phyloP scores from a whole-genome alignment of 2,797 vertebrate genomes.

The Geotrypetes seraphini region DNA sequence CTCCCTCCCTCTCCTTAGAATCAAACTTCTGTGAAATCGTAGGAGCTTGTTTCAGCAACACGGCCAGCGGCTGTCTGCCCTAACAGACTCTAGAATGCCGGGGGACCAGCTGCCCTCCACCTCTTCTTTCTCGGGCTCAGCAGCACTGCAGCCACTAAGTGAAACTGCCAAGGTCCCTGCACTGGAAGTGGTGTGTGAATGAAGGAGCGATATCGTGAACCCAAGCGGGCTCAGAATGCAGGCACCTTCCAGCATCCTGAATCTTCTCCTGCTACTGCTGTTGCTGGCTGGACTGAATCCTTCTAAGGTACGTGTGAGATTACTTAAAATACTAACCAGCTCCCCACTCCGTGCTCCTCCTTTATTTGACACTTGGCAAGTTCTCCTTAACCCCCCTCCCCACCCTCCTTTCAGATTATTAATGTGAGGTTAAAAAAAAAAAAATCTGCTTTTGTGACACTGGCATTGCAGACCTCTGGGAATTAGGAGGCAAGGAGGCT shows the following conservation, averaged over 20 bases:
- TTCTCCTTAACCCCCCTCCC: no score
- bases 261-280: constrained; percentile 68
- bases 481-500: constrained; percentile 1
- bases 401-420: not conserved
- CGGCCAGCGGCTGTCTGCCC: constrained; percentile 23
- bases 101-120: constrained; percentile 30
- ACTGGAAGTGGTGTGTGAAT: constrained; percentile 45
- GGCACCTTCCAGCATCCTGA: constrained; percentile 61
- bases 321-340: no score
- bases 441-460: not conserved
- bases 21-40: constrained; percentile 59
- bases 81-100: not conserved
- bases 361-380: constrained; percentile 1
- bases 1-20: constrained; percentile 13
- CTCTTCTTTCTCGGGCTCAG: constrained; percentile 30
- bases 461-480: constrained; percentile 25
- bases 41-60: constrained; percentile 26
- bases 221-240: constrained; percentile 66
- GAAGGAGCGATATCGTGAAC: constrained; percentile 39
- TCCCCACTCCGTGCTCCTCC: not conserved
- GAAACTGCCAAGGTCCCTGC: constrained; percentile 42
- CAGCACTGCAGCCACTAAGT: constrained; percentile 40
- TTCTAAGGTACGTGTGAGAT: constrained; percentile 69
- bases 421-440: constrained; percentile 10
- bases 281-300: constrained; percentile 75